Percentiles rank a stretch among this genome's conserved stretches.
These are phyloP conservation scores for Agrochola litura DNA, from an alignment of 2,888 invertebrate genomes.

Conservation along the genomic window DNA sequence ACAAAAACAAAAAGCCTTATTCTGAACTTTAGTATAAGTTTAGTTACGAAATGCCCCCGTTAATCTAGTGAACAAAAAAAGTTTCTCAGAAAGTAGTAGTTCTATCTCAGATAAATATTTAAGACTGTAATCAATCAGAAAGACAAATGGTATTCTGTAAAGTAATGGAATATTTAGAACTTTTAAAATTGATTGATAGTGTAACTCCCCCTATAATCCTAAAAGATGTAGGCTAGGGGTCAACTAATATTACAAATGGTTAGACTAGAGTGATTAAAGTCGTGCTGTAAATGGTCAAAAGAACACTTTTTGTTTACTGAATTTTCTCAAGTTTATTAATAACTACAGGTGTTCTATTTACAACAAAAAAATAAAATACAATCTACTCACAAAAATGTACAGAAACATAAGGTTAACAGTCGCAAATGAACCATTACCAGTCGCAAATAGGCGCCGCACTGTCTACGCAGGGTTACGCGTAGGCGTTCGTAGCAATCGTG, in stretches of 20 bases:
- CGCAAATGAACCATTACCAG: constrained; percentile 20
- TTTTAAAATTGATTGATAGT: too few species aligned
- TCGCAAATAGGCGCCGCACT: constrained; percentile 23
- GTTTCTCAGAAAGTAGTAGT: neutral
- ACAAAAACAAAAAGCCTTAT: constrained; percentile 26
- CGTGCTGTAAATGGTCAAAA: too few species aligned
- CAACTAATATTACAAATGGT: too few species aligned
- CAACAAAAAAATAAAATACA: neutral
- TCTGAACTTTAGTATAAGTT: constrained; percentile 29
- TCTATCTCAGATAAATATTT: neutral
- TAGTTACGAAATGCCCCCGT: constrained; percentile 5
- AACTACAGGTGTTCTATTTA: too few species aligned
- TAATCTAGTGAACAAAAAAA: constrained; percentile 1
- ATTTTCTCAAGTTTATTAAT: too few species aligned
- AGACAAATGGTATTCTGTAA: constrained; percentile 1
- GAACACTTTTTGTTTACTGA: too few species aligned
- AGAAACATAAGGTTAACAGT: constrained; percentile 18
- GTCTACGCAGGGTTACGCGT: constrained; percentile 25
- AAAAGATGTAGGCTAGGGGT: neutral
- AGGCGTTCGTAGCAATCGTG: constrained; percentile 13
- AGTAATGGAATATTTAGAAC: neutral
- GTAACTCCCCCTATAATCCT: neutral
- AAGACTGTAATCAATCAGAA: neutral
- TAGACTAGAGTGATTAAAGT: too few species aligned
- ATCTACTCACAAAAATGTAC: constrained; percentile 5